Conservation (phyloP, 2,888 invertebrate species). For the Phengaris alcon region DNA sequence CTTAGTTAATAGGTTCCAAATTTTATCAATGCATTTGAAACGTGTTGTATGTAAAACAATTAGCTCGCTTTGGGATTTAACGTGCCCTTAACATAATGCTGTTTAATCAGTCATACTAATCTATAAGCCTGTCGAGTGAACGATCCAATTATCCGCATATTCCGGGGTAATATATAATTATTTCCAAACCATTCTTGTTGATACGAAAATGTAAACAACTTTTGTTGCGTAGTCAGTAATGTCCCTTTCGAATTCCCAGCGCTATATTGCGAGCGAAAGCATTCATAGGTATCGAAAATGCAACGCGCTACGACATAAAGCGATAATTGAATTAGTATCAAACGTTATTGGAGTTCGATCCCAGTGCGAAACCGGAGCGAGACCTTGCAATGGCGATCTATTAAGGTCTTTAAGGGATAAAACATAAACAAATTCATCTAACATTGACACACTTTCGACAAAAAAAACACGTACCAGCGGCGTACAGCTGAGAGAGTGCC, state of each 20-base stretch:
- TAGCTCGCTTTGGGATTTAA: not conserved
- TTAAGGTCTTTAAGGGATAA: slow-evolving; percentile 49
- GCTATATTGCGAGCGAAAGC: slow-evolving; percentile 13
- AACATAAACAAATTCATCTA: slow-evolving; percentile 49
- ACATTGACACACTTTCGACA: slow-evolving; percentile 40
- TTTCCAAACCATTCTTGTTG: slow-evolving; percentile 23
- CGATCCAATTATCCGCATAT: slow-evolving; percentile 5
- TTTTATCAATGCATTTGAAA: not conserved
- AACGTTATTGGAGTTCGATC: not conserved
- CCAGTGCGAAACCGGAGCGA: slow-evolving; percentile 52
- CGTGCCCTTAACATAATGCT: not conserved
- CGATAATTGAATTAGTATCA: not conserved
- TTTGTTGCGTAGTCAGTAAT: slow-evolving; percentile 28
- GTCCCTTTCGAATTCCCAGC: slow-evolving; percentile 30
- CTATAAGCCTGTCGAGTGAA: not conserved
- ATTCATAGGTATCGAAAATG: not conserved
- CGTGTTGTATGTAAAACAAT: not conserved
- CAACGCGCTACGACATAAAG: too few species aligned
- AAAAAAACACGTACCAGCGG: slow-evolving; percentile 65
- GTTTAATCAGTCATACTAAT: not conserved
- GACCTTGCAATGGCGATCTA: slow-evolving; percentile 59
- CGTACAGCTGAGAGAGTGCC: slow-evolving; percentile 71
- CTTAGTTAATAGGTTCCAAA: not conserved
- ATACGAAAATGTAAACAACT: slow-evolving; percentile 24
- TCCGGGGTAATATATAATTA: slow-evolving; percentile 6